Evolutionary conservation across 1,140 invertebrate genomes (phyloP).

Genomic region (Leguminivora glycinivorella): DNA sequence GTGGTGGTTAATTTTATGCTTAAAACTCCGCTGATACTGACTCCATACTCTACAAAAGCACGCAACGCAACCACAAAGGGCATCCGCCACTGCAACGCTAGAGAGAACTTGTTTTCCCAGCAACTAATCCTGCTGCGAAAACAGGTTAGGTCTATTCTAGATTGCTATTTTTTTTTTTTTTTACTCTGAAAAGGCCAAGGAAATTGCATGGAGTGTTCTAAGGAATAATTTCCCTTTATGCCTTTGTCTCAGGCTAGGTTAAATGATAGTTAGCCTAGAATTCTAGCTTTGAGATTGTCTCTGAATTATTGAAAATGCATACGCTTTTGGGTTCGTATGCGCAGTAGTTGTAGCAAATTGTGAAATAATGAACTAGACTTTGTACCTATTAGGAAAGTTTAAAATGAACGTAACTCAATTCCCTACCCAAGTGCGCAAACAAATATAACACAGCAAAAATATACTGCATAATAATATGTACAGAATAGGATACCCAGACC

Average conservation of each 20-base stretch:
- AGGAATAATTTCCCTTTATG: constrained; percentile 12
- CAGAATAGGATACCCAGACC: no score
- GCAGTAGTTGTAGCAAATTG: no score
- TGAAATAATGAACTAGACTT: not conserved
- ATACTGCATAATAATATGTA: no score
- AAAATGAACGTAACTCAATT: no score
- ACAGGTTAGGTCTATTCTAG: constrained; percentile 9
- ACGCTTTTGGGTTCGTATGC: not conserved
- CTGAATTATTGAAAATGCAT: not conserved
- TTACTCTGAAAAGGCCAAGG: constrained; percentile 5
- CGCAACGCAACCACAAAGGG: not conserved
- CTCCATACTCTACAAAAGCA: not conserved
- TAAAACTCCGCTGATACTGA: not conserved
- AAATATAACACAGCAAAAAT: no score
- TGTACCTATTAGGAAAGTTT: not conserved
- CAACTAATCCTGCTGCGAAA: not conserved
- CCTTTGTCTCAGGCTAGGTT: not conserved
- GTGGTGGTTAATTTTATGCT: no score
- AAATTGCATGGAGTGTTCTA: constrained; percentile 2
- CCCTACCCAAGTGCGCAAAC: no score
- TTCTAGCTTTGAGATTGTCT: not conserved
- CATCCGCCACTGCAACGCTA: not conserved
- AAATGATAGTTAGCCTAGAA: constrained; percentile 10
- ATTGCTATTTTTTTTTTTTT: no score
- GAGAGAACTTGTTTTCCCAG: not conserved